A percentile compares a stretch with the other conserved stretches of the same genome.
Conservation (phyloP, 2,797 vertebrate genomes). For the Botia almorhae region DNA sequence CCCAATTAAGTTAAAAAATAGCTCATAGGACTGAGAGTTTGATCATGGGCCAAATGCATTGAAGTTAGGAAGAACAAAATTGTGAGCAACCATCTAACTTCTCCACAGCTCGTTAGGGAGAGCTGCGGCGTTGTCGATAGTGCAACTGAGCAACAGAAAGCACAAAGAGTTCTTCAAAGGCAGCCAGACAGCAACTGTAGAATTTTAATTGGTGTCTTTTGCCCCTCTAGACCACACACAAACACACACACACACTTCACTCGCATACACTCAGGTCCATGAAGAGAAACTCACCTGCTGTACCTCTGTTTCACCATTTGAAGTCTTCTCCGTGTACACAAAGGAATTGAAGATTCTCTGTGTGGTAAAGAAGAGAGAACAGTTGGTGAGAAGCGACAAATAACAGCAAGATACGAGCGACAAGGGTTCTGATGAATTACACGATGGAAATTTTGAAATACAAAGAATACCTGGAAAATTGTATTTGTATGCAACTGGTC, state of each 20-base stretch:
- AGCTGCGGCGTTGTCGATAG: conserved; percentile 35
- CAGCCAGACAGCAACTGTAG: conserved; percentile 68
- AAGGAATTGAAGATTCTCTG: conserved; percentile 99
- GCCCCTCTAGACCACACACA: conserved; percentile 57
- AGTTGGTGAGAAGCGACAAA: conserved; percentile 44
- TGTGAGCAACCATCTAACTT: conserved; percentile 22
- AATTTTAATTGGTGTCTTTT: conserved; percentile 76
- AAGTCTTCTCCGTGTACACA: conserved; percentile 96
- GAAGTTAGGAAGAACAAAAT: conserved; percentile 18
- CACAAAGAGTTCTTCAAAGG: conserved; percentile 74
- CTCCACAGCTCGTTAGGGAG: conserved; percentile 30
- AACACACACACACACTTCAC: conserved; percentile 36
- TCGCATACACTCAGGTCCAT: conserved; percentile 46
- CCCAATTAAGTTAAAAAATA: background rate
- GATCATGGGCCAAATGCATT: conserved; percentile 22
- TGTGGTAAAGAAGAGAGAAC: conserved; percentile 57
- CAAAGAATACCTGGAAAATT: too few species aligned
- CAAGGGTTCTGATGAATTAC: too few species aligned
- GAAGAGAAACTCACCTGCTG: conserved; percentile 90
- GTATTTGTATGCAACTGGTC: too few species aligned
- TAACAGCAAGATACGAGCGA: too few species aligned
- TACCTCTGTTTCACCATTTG: conserved; percentile 97
- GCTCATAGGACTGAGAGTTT: conserved; percentile 6
- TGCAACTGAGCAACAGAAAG: conserved; percentile 51
- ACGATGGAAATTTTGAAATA: too few species aligned